These are phyloP conservation scores for Mixornis gularis DNA, from an alignment of 2,113 vertebrate species.

Conservation along the genomic window DNA sequence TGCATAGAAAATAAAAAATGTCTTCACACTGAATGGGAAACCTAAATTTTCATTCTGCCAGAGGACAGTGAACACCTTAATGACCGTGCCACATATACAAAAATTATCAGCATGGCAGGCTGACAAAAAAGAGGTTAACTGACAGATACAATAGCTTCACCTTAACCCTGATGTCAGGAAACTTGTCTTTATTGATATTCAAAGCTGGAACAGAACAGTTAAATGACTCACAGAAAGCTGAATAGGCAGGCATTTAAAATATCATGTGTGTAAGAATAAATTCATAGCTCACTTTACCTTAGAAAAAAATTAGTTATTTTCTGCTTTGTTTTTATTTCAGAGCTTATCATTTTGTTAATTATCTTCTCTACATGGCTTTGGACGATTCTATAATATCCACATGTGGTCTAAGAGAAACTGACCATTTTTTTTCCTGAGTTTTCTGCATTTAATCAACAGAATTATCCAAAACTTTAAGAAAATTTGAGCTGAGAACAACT, in stretches of 20 bases:
- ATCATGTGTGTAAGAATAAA: background rate
- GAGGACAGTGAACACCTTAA: background rate
- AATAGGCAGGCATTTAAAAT: slow-evolving; percentile 30
- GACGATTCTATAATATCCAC: background rate
- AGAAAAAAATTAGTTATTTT: background rate
- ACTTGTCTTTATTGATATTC: slow-evolving; percentile 44
- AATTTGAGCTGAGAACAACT: background rate
- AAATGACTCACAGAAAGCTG: slow-evolving; percentile 30
- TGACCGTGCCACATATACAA: background rate
- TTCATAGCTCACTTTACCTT: background rate
- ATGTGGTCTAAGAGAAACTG: background rate
- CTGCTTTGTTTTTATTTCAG: background rate
- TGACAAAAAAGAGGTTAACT: slow-evolving; percentile 47
- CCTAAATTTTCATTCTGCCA: background rate
- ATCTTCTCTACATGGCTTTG: background rate
- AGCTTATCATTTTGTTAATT: background rate
- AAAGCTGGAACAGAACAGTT: slow-evolving; percentile 29
- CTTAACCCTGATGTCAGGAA: slow-evolving; percentile 49
- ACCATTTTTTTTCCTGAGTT: background rate
- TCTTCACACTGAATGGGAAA: background rate
- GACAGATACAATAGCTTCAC: slow-evolving; percentile 36
- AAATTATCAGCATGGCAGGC: slow-evolving; percentile 8
- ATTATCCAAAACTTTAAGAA: background rate
- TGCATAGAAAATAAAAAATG: background rate
- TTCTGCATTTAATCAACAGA: background rate